Evolutionary conservation across 2,113 vertebrate species (phyloP).

Genomic region (Thamnophis sirtalis): DNA sequence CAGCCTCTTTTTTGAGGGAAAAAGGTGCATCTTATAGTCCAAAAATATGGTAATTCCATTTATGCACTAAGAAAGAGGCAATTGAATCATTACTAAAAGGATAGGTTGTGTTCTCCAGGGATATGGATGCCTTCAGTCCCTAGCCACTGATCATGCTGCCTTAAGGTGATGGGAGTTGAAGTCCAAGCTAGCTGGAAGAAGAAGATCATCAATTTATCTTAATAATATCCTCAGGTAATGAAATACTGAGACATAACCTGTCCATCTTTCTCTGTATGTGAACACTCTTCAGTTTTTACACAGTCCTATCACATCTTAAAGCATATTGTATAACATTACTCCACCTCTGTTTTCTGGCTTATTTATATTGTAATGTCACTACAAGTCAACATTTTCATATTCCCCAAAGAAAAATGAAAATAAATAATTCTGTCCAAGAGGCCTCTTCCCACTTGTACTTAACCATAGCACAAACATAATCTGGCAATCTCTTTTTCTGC

Average conservation of each 20-base stretch:
- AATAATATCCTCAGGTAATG: background rate
- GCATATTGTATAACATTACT: background rate
- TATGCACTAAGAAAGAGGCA: background rate
- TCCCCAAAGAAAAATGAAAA: background rate
- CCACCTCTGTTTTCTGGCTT: background rate
- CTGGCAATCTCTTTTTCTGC: background rate
- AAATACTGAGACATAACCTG: background rate
- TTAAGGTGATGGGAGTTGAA: background rate
- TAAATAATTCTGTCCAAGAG: background rate
- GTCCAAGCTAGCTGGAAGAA: background rate
- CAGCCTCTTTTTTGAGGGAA: no score
- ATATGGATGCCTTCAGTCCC: background rate
- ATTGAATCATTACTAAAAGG: background rate
- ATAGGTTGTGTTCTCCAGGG: background rate
- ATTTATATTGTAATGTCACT: background rate
- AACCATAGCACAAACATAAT: background rate
- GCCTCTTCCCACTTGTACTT: background rate
- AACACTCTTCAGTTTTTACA: background rate
- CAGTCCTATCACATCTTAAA: background rate
- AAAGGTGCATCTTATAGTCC: no score
- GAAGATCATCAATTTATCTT: background rate
- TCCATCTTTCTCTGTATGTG: background rate
- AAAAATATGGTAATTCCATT: background rate
- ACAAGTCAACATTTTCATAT: background rate
- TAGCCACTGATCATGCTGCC: background rate